Evolutionary conservation across 2,113 vertebrate genomes (phyloP), one percentile per base, ranked within the genome.

Genomic region (Zosterops pallidus): DNA sequence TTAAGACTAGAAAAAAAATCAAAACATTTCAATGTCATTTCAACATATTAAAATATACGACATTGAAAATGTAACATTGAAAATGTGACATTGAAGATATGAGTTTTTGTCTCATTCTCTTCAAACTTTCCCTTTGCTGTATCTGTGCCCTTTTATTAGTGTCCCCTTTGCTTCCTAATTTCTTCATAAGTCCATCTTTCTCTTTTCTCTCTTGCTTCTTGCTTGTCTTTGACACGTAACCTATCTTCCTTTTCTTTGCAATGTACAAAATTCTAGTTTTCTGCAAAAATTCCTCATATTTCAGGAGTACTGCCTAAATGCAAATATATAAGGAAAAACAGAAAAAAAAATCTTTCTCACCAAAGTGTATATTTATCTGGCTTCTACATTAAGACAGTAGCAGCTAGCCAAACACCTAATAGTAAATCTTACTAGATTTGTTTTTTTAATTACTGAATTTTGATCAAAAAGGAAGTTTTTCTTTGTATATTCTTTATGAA

Each of bases 261-360:
- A 76, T 63, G 83, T 82, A 92, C 90, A 49, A 85, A 91, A 92
- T 92, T 92, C 83, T 83, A 81, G 49, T 90, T 97, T 96, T 83
- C 77, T 82, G 47, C 90, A 95, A 86, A 86, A 37, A 64, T 96
- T 96, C 86, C 29, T 96, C 47, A 70, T 90, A 74, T 95, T 94
- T 92, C 71, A 92, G 33, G 84, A 86, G 60, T 82, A 83, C 63
- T 74, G 95, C 96, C 81, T 95, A 96, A 97, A 97, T 96, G 96
- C 79, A 97, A 98, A 97, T 97, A 96, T 56, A 86, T 59, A 71
- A 91, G 50, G 44, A 81, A 97, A 96, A 95, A 78, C 62, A 91
- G 71, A 92, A 96, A 42, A 80, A 91, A 92, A 88, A 9, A 33
- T 80, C 33, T 93, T 94, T 49, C 80, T 94, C 59, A 81, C 35